Base-by-base conservation (phyloP, 2,888 invertebrate genomes). In the Macropis europaea region DNA sequence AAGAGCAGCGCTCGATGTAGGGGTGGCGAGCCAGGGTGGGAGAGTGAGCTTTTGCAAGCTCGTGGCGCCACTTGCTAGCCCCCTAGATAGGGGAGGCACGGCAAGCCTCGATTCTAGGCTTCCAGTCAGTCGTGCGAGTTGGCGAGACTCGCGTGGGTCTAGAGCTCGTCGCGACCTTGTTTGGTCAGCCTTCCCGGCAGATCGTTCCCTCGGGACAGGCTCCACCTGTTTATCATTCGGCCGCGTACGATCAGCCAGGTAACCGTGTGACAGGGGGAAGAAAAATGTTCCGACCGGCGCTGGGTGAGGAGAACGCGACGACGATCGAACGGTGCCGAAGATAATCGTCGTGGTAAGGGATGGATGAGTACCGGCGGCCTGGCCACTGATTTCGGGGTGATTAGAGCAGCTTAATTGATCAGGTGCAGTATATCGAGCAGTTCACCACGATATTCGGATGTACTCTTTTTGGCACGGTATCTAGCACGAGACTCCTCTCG, bases 321-420 rank as follows among this genome's bases (percentile, higher is more conserved):
- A 36, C 56, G 60, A 45, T 50, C 56, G 56, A 47, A 42, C 40
- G 28, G 30, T 67, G 64, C 59, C 32, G 54, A 45, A 80, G 77
- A 77, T 77, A 80, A 63, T 77, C 60, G 50, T 62, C 47, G 79
- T 77, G 68, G 75, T 48, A 34, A 73, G 74, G 76, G 74, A 76
- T 76, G 83, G 72, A 81, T 77, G 81, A 60, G 75, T 64, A 61
- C 66, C 77, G 70, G 52, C 73, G 57, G 45, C 59, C 62, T 52
- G 53, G 34, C 70, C 67, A 68, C 61, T 71, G 70, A 70, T 74
- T 62, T 54, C 60, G 69, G 43, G 71, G 62, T 63, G 56, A 77
- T 79, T 66, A 71, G n/a, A n/a, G 43, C 79, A 79, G 74, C 77
- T 74, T 85, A 83, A 82, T 83, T 85, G 85, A 83, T 84, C 84